Conservation (phyloP, 2,113 vertebrate species). For the Rhea americana region DNA sequence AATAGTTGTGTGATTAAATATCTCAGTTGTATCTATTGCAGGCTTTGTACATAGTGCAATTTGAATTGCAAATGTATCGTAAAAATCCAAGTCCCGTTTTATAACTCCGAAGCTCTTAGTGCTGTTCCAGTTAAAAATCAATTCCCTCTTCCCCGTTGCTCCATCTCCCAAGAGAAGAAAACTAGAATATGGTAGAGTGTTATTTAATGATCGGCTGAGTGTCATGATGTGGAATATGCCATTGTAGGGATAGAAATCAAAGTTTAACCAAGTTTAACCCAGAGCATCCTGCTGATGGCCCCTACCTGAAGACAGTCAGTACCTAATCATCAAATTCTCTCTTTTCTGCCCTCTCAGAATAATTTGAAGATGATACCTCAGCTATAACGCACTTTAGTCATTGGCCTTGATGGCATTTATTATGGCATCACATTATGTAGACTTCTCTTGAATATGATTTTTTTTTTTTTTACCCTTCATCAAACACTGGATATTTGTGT, state of each 20-base stretch:
- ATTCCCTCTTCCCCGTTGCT: neutral
- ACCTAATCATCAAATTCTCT: neutral
- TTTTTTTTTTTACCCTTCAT: neutral
- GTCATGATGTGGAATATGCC: neutral
- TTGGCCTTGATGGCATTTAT: neutral
- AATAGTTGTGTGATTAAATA: neutral
- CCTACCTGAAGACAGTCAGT: no score
- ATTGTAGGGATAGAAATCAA: neutral
- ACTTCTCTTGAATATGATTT: neutral
- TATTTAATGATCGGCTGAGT: accelerated
- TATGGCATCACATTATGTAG: neutral
- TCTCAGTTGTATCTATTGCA: neutral
- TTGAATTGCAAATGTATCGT: neutral
- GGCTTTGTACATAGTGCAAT: neutral
- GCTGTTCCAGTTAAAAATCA: neutral
- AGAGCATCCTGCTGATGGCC: neutral
- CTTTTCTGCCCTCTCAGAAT: neutral
- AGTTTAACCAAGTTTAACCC: neutral
- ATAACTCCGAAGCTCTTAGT: neutral
- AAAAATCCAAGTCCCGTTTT: neutral
- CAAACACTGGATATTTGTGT: neutral
- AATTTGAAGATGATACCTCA: neutral
- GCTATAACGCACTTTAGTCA: neutral
- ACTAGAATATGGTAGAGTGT: neutral
- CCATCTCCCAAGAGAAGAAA: accelerated